Conservation (phyloP, 2,113 vertebrate species). For the Nicator chloris region DNA sequence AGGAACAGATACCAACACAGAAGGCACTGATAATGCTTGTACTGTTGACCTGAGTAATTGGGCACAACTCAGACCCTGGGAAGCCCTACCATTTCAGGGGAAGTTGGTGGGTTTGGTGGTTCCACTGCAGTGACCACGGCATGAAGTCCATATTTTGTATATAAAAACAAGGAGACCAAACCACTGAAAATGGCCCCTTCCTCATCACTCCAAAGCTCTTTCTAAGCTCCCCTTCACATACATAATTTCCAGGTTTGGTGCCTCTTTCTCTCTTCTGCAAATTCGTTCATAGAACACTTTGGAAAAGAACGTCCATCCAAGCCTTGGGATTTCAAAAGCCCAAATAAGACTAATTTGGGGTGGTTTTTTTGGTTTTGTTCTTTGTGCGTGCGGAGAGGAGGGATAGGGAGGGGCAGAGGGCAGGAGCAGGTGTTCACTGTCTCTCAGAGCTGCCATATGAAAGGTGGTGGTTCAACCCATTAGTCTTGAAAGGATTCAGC, state of each 20-base stretch:
- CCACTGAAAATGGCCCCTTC: neutral
- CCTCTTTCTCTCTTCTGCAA: neutral
- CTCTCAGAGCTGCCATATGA: neutral
- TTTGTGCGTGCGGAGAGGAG: neutral
- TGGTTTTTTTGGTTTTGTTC: neutral
- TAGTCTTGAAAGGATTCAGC: neutral
- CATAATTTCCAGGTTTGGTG: neutral
- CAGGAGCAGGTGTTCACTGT: neutral
- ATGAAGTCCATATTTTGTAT: neutral
- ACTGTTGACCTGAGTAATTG: neutral
- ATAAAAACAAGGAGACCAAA: neutral
- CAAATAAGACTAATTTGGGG: neutral
- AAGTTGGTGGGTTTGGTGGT: neutral
- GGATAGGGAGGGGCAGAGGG: neutral
- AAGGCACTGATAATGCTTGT: neutral
- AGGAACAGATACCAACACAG: neutral
- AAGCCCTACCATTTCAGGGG: neutral
- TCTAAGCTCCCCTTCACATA: neutral
- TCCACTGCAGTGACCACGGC: neutral
- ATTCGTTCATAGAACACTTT: neutral
- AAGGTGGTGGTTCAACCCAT: neutral
- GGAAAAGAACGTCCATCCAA: neutral
- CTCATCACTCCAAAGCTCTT: neutral
- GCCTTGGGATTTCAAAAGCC: neutral
- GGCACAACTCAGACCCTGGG: neutral